Base-by-base conservation (phyloP, 2,888 invertebrate species). In the Maniola hyperantus region DNA sequence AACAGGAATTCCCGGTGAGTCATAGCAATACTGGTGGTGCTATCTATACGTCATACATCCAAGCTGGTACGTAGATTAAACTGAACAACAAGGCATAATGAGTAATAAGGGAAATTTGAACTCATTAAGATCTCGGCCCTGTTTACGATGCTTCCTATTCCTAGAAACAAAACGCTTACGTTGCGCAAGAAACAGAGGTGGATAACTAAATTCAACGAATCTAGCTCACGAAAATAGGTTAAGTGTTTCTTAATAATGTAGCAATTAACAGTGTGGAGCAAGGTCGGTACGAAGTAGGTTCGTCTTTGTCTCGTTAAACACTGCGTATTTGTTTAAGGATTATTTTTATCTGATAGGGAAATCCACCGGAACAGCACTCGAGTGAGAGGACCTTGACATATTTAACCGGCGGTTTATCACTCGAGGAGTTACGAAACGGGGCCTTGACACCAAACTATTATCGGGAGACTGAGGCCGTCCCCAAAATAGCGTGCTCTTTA, bases 391-490 rank as follows among this genome's bases (percentile, higher is more conserved):
- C 91, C 91, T 88, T 91, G 90, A 83, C 91, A 89, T 80, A 79
- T 84, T 79, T 89, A 77, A 72, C 74, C 71, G 72, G 76, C 73
- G 77, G 79, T 77, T 80, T 79, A 79, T 77, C 79, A 72, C 78
- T 71, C 73, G 70, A 71, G 69, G 74, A 75, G 82, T 90, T 91
- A 91, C 87, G 85, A 86, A 84, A 90, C 77, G 50, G 67, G 81
- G 82, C 91, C 91, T 91, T 91, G 91, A 91, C 91, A 92, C 87
- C 83, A 88, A 85, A 89, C 80, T 79, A 83, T 88, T 91, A 92
- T 91, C 91, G 86, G 79, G 80, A 84, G 84, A 82, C 85, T 82
- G 85, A 88, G 89, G 91, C 83, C 89, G 83, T 77, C 81, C 71
- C 85, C 79, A 76, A 91, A 91, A 91, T 91, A 91, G 83, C 78